A percentile compares a stretch with the other conserved stretches of the same genome.
These are phyloP conservation scores for Apantesis nais DNA, from an alignment of 2,888 invertebrate species.

Conservation along the genomic window DNA sequence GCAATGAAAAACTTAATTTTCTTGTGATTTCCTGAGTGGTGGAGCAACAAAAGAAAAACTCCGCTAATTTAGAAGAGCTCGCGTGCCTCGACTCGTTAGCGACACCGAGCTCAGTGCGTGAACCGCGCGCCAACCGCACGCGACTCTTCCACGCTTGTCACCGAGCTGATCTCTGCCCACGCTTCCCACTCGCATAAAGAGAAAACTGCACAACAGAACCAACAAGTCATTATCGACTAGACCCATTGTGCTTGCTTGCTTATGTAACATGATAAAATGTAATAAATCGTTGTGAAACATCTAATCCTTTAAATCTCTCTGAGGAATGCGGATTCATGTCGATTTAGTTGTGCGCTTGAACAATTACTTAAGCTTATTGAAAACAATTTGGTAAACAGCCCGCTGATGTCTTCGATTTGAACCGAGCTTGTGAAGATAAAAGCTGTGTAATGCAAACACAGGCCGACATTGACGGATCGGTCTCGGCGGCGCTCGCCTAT, in stretches of 20 bases:
- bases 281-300: constrained; percentile 76
- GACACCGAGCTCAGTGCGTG: constrained; percentile 52
- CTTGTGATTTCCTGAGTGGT: constrained; percentile 79
- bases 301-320: constrained; percentile 71
- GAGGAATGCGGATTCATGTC: constrained; percentile 67
- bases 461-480: constrained; percentile 84
- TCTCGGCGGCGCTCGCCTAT: constrained; percentile 79
- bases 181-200: constrained; percentile 52
- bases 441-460: constrained; percentile 83
- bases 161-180: constrained; percentile 55
- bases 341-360: constrained; percentile 66
- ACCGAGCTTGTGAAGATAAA: constrained; percentile 79
- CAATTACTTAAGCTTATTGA: constrained; percentile 81
- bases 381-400: constrained; percentile 84
- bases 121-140: constrained; percentile 38
- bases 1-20: constrained; percentile 81
- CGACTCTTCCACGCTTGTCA: constrained; percentile 55
- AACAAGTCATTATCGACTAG: constrained; percentile 70
- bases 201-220: constrained; percentile 63
- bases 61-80: constrained; percentile 74
- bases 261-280: constrained; percentile 75
- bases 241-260: constrained; percentile 69
- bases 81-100: constrained; percentile 78
- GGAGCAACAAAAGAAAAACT: constrained; percentile 82
- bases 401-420: constrained; percentile 82